A percentile compares a stretch with the other conserved stretches of the same genome.
Evolutionary conservation across 2,888 invertebrate species (phyloP).

Genomic region (Eupeodes luniger): DNA sequence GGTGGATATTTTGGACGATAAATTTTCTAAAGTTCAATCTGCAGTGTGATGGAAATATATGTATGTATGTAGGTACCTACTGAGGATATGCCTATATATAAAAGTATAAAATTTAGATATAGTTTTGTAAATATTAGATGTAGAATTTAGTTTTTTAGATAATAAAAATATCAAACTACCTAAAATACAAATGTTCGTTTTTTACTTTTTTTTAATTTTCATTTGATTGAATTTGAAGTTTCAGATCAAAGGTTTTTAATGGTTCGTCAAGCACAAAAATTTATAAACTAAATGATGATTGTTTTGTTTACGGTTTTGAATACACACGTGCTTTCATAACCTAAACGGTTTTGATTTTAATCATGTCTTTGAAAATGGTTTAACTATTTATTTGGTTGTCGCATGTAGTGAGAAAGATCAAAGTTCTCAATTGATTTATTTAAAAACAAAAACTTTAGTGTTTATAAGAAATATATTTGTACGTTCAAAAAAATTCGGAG

Average conservation of each 20-base stretch:
- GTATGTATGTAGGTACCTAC: constrained; percentile 29
- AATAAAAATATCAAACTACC: background rate
- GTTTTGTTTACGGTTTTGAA: background rate
- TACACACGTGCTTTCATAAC: background rate
- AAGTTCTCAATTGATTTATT: too few species aligned
- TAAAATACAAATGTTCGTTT: too few species aligned
- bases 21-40: background rate
- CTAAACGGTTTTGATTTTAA: too few species aligned
- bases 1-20: constrained; percentile 63
- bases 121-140: constrained; percentile 53
- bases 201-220: background rate
- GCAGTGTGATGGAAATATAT: background rate
- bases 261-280: constrained; percentile 23
- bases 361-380: too few species aligned
- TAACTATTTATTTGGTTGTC: too few species aligned
- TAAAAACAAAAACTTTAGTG: too few species aligned
- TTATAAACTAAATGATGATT: background rate
- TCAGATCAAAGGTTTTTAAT: background rate
- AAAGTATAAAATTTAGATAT: constrained; percentile 38
- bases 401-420: too few species aligned
- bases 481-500: too few species aligned
- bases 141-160: background rate
- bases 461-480: too few species aligned
- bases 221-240: background rate
- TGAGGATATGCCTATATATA: background rate